A percentile compares a stretch with the other conserved stretches of the same genome.
phyloP scores from a whole-genome alignment of 2,888 invertebrate genomes.

The Ceriagrion tenellum region DNA sequence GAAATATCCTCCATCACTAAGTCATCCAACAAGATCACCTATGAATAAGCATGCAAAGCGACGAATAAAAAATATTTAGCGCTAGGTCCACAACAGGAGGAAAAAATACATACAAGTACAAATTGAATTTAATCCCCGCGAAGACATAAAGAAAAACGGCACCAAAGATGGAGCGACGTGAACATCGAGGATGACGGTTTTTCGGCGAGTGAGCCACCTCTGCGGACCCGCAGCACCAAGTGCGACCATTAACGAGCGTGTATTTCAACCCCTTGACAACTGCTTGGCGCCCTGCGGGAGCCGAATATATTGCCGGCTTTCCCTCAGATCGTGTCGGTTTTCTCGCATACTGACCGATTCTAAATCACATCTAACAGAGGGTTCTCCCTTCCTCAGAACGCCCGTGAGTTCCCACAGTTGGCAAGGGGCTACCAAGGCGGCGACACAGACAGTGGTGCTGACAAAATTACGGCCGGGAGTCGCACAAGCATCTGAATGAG shows the following conservation, averaged over 20 bases:
- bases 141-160: constrained; percentile 28
- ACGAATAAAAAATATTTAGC: background rate
- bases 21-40: background rate
- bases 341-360: constrained; percentile 60
- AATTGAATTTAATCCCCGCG: constrained; percentile 23
- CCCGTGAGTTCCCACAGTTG: constrained; percentile 23
- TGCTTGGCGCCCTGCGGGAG: constrained; percentile 57
- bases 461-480: constrained; percentile 46
- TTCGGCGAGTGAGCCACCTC: constrained; percentile 33
- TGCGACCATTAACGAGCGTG: constrained; percentile 59
- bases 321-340: constrained; percentile 62
- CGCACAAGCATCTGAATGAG: constrained; percentile 58
- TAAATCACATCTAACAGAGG: constrained; percentile 46
- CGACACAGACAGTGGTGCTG: constrained; percentile 33
- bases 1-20: background rate
- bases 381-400: background rate
- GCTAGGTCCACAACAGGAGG: background rate
- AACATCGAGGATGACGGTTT: constrained; percentile 61
- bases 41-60: background rate
- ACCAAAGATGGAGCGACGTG: constrained; percentile 40
- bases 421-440: constrained; percentile 28
- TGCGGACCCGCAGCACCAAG: background rate
- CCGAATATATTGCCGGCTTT: constrained; percentile 57
- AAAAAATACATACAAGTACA: background rate
- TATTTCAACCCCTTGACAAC: constrained; percentile 59